Base-by-base conservation (phyloP, 2,113 vertebrate species). In the Marmota flaviventris region DNA sequence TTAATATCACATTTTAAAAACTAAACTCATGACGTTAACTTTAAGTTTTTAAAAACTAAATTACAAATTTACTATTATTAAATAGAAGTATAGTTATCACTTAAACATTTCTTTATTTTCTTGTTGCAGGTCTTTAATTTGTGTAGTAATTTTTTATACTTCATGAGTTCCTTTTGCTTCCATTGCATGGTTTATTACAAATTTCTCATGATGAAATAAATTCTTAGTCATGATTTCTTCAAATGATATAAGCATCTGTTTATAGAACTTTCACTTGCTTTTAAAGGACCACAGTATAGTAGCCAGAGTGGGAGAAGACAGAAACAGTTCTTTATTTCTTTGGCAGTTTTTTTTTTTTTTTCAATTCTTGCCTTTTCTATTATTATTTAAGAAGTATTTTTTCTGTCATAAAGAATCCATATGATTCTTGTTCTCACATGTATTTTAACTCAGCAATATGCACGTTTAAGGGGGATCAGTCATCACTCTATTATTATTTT, bases 221-320 rank as follows among this genome's bases (percentile, higher is more conserved):
- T 85, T 95, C 85, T 27, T 11, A 85, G 29, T 97, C 87, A 51
- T 95, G 7, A 95, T 95, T 98, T 92, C 70, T 69, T 42, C 95
- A 95, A 85, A 20, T 77, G 27, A 22, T 79, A 48, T 84, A 39
- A 85, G 10, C 84, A 24, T 77, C 45, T 96, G 25, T 84, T n/a
- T 87, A 2, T 94, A 77, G n/a, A 85, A 63, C 37, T 84, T 89
- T 63, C 93, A 65, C 7, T 37, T 90, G 1, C 75, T 95, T 97
- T n/a, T 92, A 8, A 94, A 84, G 56, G 10, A 96, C 27, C 20
- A 56, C 73, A 39, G 75, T 14, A 75, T 78, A 29, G 1, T 25
- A 95, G 79, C 20, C 95, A 92, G 91, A 90, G 89, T 51, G 85
- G 48, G 9, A 73, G 45, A 95, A 63, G 67, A 25, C 4, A 87